A percentile compares a stretch with the other conserved stretches of the same genome.
These are phyloP conservation scores for Thyatira batis DNA, from an alignment of 2,888 invertebrate genomes.

Conservation along the genomic window DNA sequence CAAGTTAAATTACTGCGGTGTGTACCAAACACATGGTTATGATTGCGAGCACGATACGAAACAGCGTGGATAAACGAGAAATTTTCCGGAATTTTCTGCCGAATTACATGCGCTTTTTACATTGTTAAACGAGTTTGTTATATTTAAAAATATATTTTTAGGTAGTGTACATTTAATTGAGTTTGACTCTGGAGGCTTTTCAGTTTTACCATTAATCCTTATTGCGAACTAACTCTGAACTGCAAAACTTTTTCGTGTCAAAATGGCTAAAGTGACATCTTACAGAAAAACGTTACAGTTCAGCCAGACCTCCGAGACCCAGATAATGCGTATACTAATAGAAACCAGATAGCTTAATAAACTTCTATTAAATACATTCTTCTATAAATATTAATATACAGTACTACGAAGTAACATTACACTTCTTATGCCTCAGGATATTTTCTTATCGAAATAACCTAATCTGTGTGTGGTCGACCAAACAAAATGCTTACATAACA, in stretches of 20 bases:
- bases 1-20: background rate
- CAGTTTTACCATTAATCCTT: too few species aligned
- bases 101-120: background rate
- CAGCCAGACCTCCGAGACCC: too few species aligned
- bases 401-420: too few species aligned
- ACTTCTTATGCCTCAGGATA: background rate
- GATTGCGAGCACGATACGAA: background rate
- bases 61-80: background rate
- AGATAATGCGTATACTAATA: too few species aligned
- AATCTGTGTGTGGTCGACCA: slow-evolving; percentile 16
- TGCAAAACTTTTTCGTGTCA: too few species aligned
- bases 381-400: too few species aligned
- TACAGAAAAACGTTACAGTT: too few species aligned
- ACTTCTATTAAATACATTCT: too few species aligned
- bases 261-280: too few species aligned
- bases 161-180: background rate
- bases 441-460: background rate
- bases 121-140: background rate
- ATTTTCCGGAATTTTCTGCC: background rate
- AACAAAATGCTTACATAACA: slow-evolving; percentile 15
- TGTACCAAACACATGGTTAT: background rate
- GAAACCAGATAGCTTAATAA: too few species aligned
- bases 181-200: too few species aligned
- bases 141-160: background rate
- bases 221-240: too few species aligned